Evolutionary conservation across 2,797 vertebrate species (phyloP), one percentile per base, ranked within the genome.

Genomic region (Erpetoichthys calabaricus): DNA sequence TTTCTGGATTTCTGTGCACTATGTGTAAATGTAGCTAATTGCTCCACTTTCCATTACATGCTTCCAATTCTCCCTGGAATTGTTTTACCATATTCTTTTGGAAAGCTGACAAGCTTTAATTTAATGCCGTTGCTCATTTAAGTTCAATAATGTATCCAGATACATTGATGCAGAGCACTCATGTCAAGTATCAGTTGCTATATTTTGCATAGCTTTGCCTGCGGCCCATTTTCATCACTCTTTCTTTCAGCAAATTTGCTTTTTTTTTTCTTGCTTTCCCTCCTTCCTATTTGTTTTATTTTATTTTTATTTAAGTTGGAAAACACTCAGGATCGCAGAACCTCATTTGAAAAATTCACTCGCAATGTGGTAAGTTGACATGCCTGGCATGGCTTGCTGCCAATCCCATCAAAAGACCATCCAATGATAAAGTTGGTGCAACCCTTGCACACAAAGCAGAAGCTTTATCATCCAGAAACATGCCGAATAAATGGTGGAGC

Each of bases 341-440:
- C 82, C 65, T 88, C 80, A 73, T 83, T 86, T 81, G 83, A 89
- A 75, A 88, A 86, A 85, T 87, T 86, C 79, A 78, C 87, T 73
- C 78, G 80, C 70, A 86, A 76, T 71, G 70, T 85, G 86, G 86
- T 87, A 87, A 87, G 84, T 87, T 73, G 70, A 57, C 53, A 45
- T 52, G 62, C 44, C 49, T 9, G 45, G 46, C 56, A 56, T 42
- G 56, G 51, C 25, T 63, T 55, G 64, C 64, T 25, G 25, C 25
- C 25, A 25, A 25, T 25, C 25, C 25, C 25, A 25, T 25, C 55
- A 56, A 9, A 44, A 2, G 4, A 10, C 8, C n/a, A 8, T 3
- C 45, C 45, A 8, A n/a, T 5, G n/a, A 4, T 46, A 47, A 10
- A 25, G 25, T 25, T 25, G 25, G 25, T 25, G 25, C 25, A 25